These are phyloP conservation scores for Gobiocypris rarus DNA, from an alignment of 2,113 vertebrate genomes.

Conservation along the genomic window DNA sequence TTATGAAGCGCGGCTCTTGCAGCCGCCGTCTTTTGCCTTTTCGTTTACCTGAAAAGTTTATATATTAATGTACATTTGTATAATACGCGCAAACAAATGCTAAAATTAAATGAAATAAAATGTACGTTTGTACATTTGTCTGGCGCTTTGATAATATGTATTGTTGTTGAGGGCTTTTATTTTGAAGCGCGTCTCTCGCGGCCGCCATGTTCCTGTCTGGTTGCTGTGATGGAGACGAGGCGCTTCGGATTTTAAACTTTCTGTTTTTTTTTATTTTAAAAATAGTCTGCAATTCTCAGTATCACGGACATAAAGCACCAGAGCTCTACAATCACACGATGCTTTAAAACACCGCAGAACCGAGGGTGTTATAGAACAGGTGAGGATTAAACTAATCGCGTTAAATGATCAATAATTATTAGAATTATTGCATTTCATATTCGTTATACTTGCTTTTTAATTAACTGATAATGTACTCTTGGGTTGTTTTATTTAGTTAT, in stretches of 20 bases:
- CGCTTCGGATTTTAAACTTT: constrained; percentile 20
- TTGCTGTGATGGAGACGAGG: constrained; percentile 23
- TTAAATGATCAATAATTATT: neutral
- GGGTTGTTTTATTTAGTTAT: neutral
- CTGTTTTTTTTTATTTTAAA: neutral
- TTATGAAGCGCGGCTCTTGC: neutral
- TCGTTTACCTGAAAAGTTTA: too few species aligned
- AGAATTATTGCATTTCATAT: neutral
- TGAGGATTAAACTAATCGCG: constrained; percentile 26
- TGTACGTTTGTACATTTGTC: too few species aligned
- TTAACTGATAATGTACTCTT: too few species aligned
- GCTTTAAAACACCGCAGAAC: neutral
- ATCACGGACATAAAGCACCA: neutral
- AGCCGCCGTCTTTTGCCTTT: neutral
- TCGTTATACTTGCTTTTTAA: neutral
- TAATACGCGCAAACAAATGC: too few species aligned
- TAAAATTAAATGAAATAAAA: too few species aligned
- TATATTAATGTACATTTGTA: too few species aligned
- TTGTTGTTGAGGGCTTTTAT: neutral
- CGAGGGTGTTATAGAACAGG: neutral
- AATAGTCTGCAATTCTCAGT: neutral
- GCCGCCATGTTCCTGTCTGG: neutral
- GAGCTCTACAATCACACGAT: too few species aligned
- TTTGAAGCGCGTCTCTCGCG: neutral
- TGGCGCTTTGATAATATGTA: too few species aligned